phyloP scores from a whole-genome alignment of 2,797 vertebrate genomes.

The Bradypodion pumilum region DNA sequence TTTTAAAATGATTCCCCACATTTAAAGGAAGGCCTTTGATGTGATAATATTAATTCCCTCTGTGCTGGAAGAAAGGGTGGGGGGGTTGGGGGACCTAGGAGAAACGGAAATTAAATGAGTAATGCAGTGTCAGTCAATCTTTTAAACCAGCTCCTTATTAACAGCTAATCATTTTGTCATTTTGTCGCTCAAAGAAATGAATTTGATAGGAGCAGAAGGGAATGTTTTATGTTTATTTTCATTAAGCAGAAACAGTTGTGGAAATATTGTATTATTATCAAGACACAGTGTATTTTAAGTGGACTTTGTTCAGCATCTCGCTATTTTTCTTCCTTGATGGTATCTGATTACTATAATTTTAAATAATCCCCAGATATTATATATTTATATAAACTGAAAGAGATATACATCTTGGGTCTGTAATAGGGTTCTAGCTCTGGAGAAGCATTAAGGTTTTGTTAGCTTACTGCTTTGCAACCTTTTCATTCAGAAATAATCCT shows the following conservation, averaged over 20 bases:
- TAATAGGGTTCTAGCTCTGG: slow-evolving; percentile 34
- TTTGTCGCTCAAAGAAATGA: slow-evolving; percentile 85
- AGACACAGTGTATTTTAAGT: slow-evolving; percentile 69
- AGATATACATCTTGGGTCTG: slow-evolving; percentile 59
- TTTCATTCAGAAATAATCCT: slow-evolving; percentile 50
- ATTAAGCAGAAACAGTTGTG: slow-evolving; percentile 83
- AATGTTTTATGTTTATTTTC: slow-evolving; percentile 80
- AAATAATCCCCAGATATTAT: slow-evolving; percentile 68
- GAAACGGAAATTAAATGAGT: slow-evolving; percentile 96
- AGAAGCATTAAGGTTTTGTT: slow-evolving; percentile 57
- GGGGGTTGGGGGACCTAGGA: slow-evolving; percentile 72
- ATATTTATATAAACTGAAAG: slow-evolving; percentile 61
- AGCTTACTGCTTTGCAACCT: slow-evolving; percentile 47
- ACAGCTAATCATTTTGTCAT: slow-evolving; percentile 94
- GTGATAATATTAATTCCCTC: slow-evolving; percentile 97
- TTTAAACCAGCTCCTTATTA: slow-evolving; percentile 90
- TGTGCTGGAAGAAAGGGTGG: slow-evolving; percentile 75
- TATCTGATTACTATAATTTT: slow-evolving; percentile 74
- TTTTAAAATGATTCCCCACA: slow-evolving; percentile 94
- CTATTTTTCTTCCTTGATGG: slow-evolving; percentile 68
- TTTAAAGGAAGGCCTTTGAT: slow-evolving; percentile 96
- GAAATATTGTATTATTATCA: slow-evolving; percentile 76
- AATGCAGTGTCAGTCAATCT: slow-evolving; percentile 94
- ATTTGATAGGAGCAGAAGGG: slow-evolving; percentile 80
- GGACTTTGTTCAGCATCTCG: slow-evolving; percentile 68